A percentile compares a stretch with the other conserved stretches of the same genome.
Conservation (phyloP, 1,140 invertebrate genomes). For the Drosophila subobscura region DNA sequence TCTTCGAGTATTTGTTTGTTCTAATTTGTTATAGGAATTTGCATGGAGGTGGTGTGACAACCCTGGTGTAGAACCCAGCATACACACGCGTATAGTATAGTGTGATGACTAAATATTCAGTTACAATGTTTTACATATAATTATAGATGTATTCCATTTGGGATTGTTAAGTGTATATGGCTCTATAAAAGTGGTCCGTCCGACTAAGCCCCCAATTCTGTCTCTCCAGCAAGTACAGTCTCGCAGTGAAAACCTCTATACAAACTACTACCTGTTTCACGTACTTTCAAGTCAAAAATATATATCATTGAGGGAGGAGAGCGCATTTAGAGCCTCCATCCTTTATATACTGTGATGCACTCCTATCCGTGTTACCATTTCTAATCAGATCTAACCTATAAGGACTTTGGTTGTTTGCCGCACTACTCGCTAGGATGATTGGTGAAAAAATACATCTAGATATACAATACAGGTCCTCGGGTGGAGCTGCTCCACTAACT, state of each 20-base stretch:
- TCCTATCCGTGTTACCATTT: slow-evolving; percentile 35
- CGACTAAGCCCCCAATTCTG: slow-evolving; percentile 27
- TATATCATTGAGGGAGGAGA: slow-evolving; percentile 28
- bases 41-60: slow-evolving; percentile 3
- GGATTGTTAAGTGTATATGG: slow-evolving; percentile 48
- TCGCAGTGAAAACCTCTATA: slow-evolving; percentile 64
- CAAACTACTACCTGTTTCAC: slow-evolving; percentile 63
- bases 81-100: slow-evolving; percentile 17
- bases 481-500: slow-evolving; percentile 14
- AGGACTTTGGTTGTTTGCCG: slow-evolving; percentile 81
- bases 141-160: slow-evolving; percentile 29
- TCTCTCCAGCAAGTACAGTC: slow-evolving; percentile 52
- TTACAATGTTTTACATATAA: slow-evolving; percentile 20
- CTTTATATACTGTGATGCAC: slow-evolving; percentile 39
- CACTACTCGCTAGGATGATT: slow-evolving; percentile 79
- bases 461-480: slow-evolving; percentile 38
- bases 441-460: slow-evolving; percentile 79
- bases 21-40: slow-evolving; percentile 15
- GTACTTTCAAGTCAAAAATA: slow-evolving; percentile 68
- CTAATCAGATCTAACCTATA: slow-evolving; percentile 70
- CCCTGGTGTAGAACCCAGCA: not conserved
- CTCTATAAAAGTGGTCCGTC: slow-evolving; percentile 64
- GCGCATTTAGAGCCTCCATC: not conserved
- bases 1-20: slow-evolving; percentile 35
- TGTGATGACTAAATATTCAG: slow-evolving; percentile 51